Base-by-base conservation (phyloP, 2,113 vertebrate genomes). In the Onychostoma macrolepis region DNA sequence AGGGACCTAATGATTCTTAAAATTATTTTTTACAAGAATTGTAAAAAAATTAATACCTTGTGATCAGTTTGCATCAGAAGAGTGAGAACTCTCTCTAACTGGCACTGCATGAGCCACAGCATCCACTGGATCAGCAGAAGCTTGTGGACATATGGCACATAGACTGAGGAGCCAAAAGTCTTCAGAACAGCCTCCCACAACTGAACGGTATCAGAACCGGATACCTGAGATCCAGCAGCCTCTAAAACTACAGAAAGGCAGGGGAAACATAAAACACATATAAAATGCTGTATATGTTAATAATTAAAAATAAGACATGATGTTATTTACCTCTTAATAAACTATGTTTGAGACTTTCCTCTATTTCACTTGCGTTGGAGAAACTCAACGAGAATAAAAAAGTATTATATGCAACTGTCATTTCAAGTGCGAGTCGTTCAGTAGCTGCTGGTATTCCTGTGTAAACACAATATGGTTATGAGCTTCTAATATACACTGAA, bases 101-200 rank as follows among this genome's bases (percentile, higher is more conserved):
- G 87, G 26, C 88, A 83, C 13, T 91, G 92, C 41, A 90, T 89
- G 74, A 96, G 90, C 93, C 94, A 96, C 61, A 94, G 30, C 41
- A 92, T 91, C 95, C 95, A 95, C 89, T 94, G 95, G 45, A 95
- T 48, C 89, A 92, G 93, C 53, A 94, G 85, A 15, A 96, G 91
- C 69, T 88, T 43, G 24, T 91, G 80, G 2, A 93, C 41, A 48
- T 48, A 88, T 11, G 85, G 50, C 38, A 81, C 45, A 36, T 91
- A 77, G 63, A 67, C 63, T 63, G 87, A 80, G 81, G 86, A 87
- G 85, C 26, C 79, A 8, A 87, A 86, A 50, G 88, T 89, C 87
- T 87, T 89, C 12, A 95, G 80, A 84, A 82, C 87, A 7, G 53
- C 72, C 88, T 56, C 90, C 95, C 95, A 96, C 83, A 94, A 85